Evolutionary conservation across 2,797 vertebrate genomes (phyloP).

Genomic region (Cyprinodon diabolis): DNA sequence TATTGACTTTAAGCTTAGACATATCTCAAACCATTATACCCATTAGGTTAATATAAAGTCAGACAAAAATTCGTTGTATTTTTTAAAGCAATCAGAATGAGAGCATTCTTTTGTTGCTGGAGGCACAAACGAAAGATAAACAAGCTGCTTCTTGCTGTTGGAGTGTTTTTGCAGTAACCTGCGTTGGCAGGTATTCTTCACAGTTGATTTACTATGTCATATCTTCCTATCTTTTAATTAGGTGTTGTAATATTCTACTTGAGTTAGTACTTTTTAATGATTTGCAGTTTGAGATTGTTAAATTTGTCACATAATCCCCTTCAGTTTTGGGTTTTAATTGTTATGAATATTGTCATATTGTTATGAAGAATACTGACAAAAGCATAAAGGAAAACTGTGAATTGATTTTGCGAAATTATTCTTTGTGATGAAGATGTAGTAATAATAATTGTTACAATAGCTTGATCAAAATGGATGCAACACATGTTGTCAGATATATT

Average conservation of each 20-base stretch:
- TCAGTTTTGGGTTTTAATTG: background rate
- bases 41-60: constrained; percentile 9
- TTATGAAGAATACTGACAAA: background rate
- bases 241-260: constrained; percentile 21
- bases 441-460: too few species aligned
- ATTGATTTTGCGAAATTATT: background rate
- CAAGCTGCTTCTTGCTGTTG: constrained; percentile 38
- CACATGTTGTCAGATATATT: too few species aligned
- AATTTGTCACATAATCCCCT: background rate
- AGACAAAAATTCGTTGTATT: background rate
- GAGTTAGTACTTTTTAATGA: constrained; percentile 5
- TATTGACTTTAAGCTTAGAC: background rate
- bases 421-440: too few species aligned
- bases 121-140: constrained; percentile 41
- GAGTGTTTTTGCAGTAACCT: constrained; percentile 31
- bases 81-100: background rate
- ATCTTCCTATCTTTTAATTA: constrained; percentile 40
- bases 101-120: constrained; percentile 40
- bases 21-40: background rate
- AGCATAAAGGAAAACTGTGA: background rate
- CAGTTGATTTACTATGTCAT: constrained; percentile 47
- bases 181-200: constrained; percentile 33
- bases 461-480: too few species aligned
- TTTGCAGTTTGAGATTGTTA: background rate
- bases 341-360: background rate